Conservation (phyloP, 2,888 invertebrate genomes). For the Pachliopta kotzebuea region DNA sequence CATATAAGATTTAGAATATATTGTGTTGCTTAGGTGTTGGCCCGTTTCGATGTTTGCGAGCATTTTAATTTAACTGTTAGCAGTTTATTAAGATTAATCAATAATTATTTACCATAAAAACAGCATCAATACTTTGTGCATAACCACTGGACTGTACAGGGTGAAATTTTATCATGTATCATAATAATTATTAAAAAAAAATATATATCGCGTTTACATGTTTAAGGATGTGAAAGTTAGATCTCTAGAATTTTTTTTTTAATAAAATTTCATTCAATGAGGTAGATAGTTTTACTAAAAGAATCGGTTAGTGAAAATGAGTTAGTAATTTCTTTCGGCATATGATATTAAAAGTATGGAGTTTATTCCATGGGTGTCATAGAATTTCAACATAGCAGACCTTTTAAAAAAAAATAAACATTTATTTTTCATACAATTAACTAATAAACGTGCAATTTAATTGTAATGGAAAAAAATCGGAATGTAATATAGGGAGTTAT, state of each 20-base stretch:
- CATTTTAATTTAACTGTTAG: slow-evolving; percentile 12
- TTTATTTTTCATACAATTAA: not conserved
- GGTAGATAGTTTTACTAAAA: slow-evolving; percentile 23
- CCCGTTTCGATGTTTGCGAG: slow-evolving; percentile 16
- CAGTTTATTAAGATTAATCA: slow-evolving; percentile 17
- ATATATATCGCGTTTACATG: slow-evolving; percentile 18
- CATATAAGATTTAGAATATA: not conserved
- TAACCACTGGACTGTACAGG: slow-evolving; percentile 30
- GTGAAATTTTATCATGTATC: slow-evolving; percentile 25
- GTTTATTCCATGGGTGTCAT: slow-evolving; percentile 1
- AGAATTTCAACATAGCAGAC: slow-evolving; percentile 28
- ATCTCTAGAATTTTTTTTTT: slow-evolving; percentile 25
- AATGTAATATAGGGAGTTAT: not conserved
- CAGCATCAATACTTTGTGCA: slow-evolving; percentile 14
- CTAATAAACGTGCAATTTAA: too few species aligned
- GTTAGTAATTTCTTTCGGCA: slow-evolving; percentile 18
- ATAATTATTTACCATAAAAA: slow-evolving; percentile 1
- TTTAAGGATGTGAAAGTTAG: slow-evolving; percentile 23
- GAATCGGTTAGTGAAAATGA: slow-evolving; percentile 29
- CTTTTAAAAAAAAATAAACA: slow-evolving; percentile 13
- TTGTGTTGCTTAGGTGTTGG: slow-evolving; percentile 18
- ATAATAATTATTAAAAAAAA: slow-evolving; percentile 18
- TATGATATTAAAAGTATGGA: slow-evolving; percentile 14
- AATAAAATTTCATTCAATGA: slow-evolving; percentile 18
- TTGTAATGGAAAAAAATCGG: not conserved